Evolutionary conservation across 2,888 invertebrate genomes (phyloP), one percentile per base, ranked within the genome.

Genomic region (Flabesymbios commensalis): DNA sequence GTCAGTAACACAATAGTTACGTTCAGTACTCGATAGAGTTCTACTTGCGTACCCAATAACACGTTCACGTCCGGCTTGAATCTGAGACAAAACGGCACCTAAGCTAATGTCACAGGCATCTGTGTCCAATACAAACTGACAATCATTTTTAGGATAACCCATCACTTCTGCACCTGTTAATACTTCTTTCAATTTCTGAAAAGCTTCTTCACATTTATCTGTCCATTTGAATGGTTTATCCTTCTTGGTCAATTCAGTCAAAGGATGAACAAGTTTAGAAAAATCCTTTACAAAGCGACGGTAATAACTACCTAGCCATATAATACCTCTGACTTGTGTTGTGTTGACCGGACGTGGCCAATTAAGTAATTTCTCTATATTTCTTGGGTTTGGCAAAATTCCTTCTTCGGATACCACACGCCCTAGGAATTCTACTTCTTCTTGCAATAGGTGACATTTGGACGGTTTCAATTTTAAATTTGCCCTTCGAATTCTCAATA

Each of bases 301-400:
- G 42, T 69, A 61, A 26, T 69, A 68, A 22, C 33, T 10, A n/a
- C n/a, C n/a, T n/a, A n/a, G n/a, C n/a, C 71, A 65, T 10, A 71
- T 29, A 41, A 70, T 70, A 14, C 41, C 22, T 43, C 63, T 59
- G 0, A 70, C 43, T 28, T 70, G 57, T 28, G 61, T 65, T 0
- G 51, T 26, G 19, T 22, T 39, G 0, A 22, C 41, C 17, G 67
- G 65, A 1, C 5, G 10, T 4, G 49, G 49, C 49, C 49, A 49
- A 5, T 22, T 14, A 10, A 26, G 7, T 10, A 49, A 10, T 22
- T 29, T 49, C 7, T 28, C 29, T 28, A 28, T 49, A 5, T 26
- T 14, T 10, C 7, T 7, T 10, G 49, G 49, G 49, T 49, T 19
- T 29, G 49, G 24, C 7, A 10, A 7, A 10, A 49, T 19, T 7